Evolutionary conservation across 2,113 vertebrate genomes (phyloP).

Genomic region (Corythornis cristatus): DNA sequence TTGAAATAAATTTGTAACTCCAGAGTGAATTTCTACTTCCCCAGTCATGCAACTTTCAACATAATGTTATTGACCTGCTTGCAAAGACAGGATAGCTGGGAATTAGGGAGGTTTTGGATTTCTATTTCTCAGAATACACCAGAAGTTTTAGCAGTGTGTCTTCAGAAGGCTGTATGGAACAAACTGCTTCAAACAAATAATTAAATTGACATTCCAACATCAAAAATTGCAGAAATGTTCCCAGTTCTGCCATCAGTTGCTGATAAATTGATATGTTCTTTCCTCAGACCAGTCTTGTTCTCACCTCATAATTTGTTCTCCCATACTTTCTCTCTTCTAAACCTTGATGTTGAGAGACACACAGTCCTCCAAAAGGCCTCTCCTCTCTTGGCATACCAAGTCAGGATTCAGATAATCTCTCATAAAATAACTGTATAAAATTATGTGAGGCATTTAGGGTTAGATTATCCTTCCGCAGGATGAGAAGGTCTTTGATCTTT

Average conservation of each 20-base stretch:
- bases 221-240: background rate
- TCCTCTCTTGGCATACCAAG: background rate
- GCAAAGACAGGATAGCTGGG: background rate
- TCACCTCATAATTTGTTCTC: background rate
- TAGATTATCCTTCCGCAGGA: constrained; percentile 18
- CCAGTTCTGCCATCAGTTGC: background rate
- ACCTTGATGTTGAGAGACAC: background rate
- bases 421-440: constrained; percentile 45
- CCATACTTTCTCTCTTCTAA: background rate
- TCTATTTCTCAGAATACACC: background rate
- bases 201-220: background rate
- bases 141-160: background rate
- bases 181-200: background rate
- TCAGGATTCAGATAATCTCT: constrained; percentile 26
- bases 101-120: background rate
- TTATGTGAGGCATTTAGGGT: constrained; percentile 3
- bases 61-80: background rate
- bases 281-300: background rate
- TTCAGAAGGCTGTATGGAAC: background rate
- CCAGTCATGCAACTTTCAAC: background rate
- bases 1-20: background rate
- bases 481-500: constrained; percentile 11
- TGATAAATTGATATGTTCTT: background rate
- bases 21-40: background rate
- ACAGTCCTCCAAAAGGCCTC: background rate